Evolutionary conservation across 2,888 invertebrate species (phyloP).

Genomic region (Melanostoma scalare): DNA sequence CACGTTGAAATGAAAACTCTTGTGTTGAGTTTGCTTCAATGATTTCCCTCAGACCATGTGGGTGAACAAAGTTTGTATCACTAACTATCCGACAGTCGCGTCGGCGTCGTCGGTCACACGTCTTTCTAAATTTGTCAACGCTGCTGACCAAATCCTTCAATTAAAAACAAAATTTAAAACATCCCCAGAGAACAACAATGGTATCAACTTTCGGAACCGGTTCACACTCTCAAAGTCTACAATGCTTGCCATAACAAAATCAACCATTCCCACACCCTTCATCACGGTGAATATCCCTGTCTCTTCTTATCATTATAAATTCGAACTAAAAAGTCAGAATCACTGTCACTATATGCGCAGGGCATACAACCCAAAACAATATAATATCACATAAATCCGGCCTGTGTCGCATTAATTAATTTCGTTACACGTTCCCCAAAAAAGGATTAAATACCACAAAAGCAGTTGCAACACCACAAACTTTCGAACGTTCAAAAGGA

Average conservation of each 20-base stretch:
- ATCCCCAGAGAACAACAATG: conserved; percentile 33
- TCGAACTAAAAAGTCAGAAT: conserved; percentile 21
- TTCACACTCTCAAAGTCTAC: conserved; percentile 41
- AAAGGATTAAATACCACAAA: conserved; percentile 80
- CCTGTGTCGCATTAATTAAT: conserved; percentile 81
- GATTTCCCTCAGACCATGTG: no score
- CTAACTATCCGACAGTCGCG: no score
- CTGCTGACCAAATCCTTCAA: conserved; percentile 48
- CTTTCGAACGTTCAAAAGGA: conserved; percentile 66
- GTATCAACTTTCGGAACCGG: conserved; percentile 56
- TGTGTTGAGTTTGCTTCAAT: no score
- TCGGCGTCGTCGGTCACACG: no score
- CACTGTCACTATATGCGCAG: not conserved
- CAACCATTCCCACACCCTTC: not conserved
- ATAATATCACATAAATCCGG: conserved; percentile 78
- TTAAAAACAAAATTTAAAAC: conserved; percentile 37
- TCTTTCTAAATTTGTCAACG: conserved; percentile 23
- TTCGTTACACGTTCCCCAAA: conserved; percentile 78
- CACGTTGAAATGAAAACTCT: no score
- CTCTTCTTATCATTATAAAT: conserved; percentile 48
- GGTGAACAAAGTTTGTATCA: no score
- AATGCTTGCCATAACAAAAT: conserved; percentile 16
- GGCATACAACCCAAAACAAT: conserved; percentile 55
- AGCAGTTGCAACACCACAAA: conserved; percentile 73
- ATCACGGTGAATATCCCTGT: conserved; percentile 23